Evolutionary conservation across 2,888 invertebrate species (phyloP).

Genomic region (Amiota mariae): DNA sequence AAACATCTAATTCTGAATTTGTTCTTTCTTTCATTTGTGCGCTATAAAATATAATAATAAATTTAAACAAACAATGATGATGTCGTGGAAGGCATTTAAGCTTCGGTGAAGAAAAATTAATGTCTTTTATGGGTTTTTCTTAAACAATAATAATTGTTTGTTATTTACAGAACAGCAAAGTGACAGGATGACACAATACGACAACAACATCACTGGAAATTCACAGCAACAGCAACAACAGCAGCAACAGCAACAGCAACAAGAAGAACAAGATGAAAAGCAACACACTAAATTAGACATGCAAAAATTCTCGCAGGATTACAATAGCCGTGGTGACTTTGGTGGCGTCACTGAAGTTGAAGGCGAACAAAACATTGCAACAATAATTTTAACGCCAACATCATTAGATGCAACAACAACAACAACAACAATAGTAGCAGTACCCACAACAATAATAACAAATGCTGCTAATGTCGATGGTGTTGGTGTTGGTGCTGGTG

Average conservation of each 20-base stretch:
- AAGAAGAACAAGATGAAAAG: slow-evolving; percentile 29
- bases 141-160: slow-evolving; percentile 41
- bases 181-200: slow-evolving; percentile 34
- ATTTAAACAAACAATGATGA: too few species aligned
- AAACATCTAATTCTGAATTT: too few species aligned
- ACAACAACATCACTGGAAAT: slow-evolving; percentile 34
- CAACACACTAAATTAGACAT: slow-evolving; percentile 69
- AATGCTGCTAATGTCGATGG: slow-evolving; percentile 45
- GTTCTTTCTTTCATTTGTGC: too few species aligned
- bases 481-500: slow-evolving; percentile 31
- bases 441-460: slow-evolving; percentile 22
- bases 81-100: background rate
- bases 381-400: slow-evolving; percentile 70
- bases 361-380: slow-evolving; percentile 62
- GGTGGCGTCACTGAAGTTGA: slow-evolving; percentile 38
- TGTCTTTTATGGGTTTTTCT: too few species aligned
- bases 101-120: background rate
- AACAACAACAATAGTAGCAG: slow-evolving; percentile 37
- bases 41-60: too few species aligned
- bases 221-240: slow-evolving; percentile 17
- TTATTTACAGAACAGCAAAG: slow-evolving; percentile 52
- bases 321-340: slow-evolving; percentile 45
- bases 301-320: slow-evolving; percentile 61
- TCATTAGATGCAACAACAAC: slow-evolving; percentile 67
- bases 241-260: slow-evolving; percentile 21